Conservation (phyloP, 2,113 vertebrate species). For the Perca fluviatilis region DNA sequence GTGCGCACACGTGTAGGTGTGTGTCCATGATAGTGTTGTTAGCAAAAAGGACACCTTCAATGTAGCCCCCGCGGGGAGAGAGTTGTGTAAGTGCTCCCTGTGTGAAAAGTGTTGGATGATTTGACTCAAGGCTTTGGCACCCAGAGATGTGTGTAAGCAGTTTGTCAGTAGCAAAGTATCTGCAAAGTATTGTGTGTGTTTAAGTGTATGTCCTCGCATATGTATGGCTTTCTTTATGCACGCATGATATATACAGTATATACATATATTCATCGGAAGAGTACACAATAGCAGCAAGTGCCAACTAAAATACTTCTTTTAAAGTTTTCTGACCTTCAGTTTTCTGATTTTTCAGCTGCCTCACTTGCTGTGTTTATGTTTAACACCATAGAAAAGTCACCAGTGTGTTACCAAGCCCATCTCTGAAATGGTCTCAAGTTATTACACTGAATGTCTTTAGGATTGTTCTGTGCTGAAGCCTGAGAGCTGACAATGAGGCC, state of each 20-base stretch:
- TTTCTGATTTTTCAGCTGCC: neutral
- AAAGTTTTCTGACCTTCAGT: neutral
- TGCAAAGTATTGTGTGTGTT: slow-evolving; percentile 25
- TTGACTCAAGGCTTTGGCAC: slow-evolving; percentile 65
- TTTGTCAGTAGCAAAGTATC: slow-evolving; percentile 63
- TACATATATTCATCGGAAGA: neutral
- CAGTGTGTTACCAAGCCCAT: neutral
- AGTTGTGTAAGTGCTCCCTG: slow-evolving; percentile 58
- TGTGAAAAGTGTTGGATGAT: slow-evolving; percentile 68
- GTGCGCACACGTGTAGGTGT: slow-evolving; percentile 21
- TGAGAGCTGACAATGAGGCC: slow-evolving; percentile 37
- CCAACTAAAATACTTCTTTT: neutral
- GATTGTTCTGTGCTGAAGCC: slow-evolving; percentile 17
- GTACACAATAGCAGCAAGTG: neutral
- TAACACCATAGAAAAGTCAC: slow-evolving; percentile 1
- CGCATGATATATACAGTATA: too few species aligned
- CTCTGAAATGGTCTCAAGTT: slow-evolving; percentile 23
- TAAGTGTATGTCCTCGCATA: neutral
- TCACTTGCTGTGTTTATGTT: neutral
- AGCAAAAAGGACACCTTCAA: slow-evolving; percentile 75
- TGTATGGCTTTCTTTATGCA: neutral
- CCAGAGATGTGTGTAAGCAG: slow-evolving; percentile 66
- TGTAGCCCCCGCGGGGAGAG: slow-evolving; percentile 52
- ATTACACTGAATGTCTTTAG: slow-evolving; percentile 23
- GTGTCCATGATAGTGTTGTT: slow-evolving; percentile 49